Evolutionary conservation across 2,888 invertebrate genomes (phyloP).

Genomic region (Lysandra bellargus): DNA sequence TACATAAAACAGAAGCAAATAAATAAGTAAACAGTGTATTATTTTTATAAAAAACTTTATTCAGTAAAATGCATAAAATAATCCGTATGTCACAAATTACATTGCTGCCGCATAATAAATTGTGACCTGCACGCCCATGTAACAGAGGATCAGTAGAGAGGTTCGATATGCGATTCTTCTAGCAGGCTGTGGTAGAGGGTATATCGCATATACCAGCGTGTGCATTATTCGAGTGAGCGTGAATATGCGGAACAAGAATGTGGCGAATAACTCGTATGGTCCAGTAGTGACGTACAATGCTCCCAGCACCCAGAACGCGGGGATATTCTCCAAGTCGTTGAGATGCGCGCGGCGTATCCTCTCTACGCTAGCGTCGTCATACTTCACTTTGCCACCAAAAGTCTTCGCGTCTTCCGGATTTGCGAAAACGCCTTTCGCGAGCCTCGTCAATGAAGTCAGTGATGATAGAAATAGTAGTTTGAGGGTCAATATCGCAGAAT

Average conservation of each 20-base stretch:
- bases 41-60: background rate
- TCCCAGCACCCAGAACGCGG: conserved; percentile 82
- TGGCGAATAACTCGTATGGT: conserved; percentile 53
- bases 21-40: background rate
- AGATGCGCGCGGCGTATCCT: conserved; percentile 80
- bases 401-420: conserved; percentile 62
- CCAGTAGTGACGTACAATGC: conserved; percentile 76
- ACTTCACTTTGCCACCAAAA: conserved; percentile 58
- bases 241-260: conserved; percentile 57
- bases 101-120: conserved; percentile 41
- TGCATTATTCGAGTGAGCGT: conserved; percentile 76
- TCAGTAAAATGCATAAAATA: background rate
- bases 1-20: background rate
- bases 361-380: conserved; percentile 61
- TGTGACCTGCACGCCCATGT: conserved; percentile 61
- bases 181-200: conserved; percentile 80
- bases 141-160: conserved; percentile 45
- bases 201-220: conserved; percentile 83
- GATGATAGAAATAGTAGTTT: conserved; percentile 54
- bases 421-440: conserved; percentile 54
- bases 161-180: conserved; percentile 58
- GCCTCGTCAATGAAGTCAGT: conserved; percentile 54
- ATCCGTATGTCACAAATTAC: background rate
- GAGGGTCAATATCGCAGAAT: conserved; percentile 60
- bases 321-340: conserved; percentile 87